Base-by-base conservation (phyloP, 2,797 vertebrate genomes). In the Semaprochilodus insignis region DNA sequence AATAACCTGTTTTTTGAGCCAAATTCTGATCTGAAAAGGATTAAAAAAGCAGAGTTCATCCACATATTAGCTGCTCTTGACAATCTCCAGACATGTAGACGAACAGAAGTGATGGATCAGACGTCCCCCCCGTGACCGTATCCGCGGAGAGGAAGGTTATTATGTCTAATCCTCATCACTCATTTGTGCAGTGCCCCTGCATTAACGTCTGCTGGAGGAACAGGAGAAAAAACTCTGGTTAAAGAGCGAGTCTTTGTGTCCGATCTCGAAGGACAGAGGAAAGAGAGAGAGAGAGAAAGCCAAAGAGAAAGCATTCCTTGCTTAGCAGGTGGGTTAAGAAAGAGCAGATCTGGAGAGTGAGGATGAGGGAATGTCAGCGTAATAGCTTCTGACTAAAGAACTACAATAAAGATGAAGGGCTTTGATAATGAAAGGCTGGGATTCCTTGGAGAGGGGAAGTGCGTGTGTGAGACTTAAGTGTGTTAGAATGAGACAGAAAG, bases 101-200 rank as follows among this genome's bases (percentile, higher is more conserved):
- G 7, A 27, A 2, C 23, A 25, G 23, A 55, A 10, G 51, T 55
- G 54, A 36, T 10, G 16, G 71, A 54, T 54, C 23, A 73, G 51
- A 73, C 51, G 19, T 55, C 71, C 48, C 52, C 21, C 51, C 17
- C 23, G 14, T 52, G 48, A 54, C 70, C 19, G 44, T 10, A n/a
- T 31, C 17, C 17, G 51, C 14, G 48, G 23, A 54, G 25, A 17
- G 71, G 19, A 27, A 59, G 78, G 57, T 34, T 34, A 52, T 72
- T 80, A 80, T n/a, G 14, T 31, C 70, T 48, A 73, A 65, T 80
- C 78, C 44, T 48, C 78, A 62, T 48, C 78, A 72, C 6, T 52
- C 40, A 15, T 60, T 51, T 52, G 21, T 48, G 40, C 48, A 40
- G 65, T 7, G 2, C 11, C 15, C n/a, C 63, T 66, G 27, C 63